phyloP scores from a whole-genome alignment of 30 jellyfish, hydroid and myxozoan species.

The Chironex yamaguchii region DNA sequence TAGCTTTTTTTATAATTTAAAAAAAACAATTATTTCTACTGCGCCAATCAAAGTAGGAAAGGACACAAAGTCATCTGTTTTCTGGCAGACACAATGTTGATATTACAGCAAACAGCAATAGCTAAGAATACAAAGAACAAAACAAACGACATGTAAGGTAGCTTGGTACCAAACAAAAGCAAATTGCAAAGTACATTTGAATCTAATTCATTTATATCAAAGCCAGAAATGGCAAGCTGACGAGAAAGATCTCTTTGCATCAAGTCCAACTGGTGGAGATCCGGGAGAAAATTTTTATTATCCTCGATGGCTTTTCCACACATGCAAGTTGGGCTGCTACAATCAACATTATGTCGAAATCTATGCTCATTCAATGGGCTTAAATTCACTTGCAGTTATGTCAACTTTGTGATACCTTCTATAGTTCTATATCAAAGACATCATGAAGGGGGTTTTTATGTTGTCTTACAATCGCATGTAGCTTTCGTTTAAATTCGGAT shows the following conservation, averaged over 20 bases:
- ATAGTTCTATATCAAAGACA: conserved; percentile 37
- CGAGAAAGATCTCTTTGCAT: conserved; percentile 37
- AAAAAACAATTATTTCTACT: too few species aligned
- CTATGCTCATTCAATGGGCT: conserved; percentile 38
- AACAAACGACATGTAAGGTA: too few species aligned
- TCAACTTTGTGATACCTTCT: conserved; percentile 47
- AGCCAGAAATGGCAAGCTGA: conserved; percentile 46
- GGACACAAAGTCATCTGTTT: too few species aligned
- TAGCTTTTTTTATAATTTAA: too few species aligned
- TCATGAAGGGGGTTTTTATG: conserved; percentile 28
- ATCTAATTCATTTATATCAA: conserved; percentile 13
- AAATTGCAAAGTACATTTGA: conserved; percentile 36
- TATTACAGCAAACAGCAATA: too few species aligned
- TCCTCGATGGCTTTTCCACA: not conserved
- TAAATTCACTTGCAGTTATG: conserved; percentile 38
- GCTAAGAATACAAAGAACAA: too few species aligned
- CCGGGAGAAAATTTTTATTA: too few species aligned
- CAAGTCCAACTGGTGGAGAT: conserved; percentile 48
- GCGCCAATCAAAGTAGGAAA: too few species aligned
- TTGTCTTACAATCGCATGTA: conserved; percentile 31
- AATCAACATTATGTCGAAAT: conserved; percentile 13
- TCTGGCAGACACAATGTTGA: too few species aligned
- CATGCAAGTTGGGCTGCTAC: conserved; percentile 27
- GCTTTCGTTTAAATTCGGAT: conserved; percentile 3
- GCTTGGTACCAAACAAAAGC: too few species aligned